A percentile compares a stretch with the other conserved stretches of the same genome.
phyloP scores from a whole-genome alignment of 2,888 invertebrate species.

The Neocrepidodera transversa region DNA sequence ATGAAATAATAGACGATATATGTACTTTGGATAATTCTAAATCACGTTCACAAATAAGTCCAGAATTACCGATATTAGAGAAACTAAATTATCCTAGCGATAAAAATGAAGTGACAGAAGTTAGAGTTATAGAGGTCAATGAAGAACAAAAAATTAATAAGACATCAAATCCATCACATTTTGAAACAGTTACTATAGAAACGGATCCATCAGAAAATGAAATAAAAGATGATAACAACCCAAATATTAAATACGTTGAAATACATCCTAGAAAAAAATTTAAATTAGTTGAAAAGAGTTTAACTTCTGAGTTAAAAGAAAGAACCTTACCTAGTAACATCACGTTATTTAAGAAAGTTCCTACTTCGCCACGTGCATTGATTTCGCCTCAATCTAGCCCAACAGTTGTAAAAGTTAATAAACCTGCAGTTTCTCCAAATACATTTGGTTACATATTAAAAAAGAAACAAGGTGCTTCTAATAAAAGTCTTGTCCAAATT shows the following conservation, averaged over 20 bases:
- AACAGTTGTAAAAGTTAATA: neutral
- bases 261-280: conserved; percentile 2
- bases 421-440: neutral
- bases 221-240: neutral
- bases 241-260: conserved; percentile 5
- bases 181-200: conserved; percentile 11
- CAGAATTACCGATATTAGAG: neutral
- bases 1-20: conserved; percentile 33
- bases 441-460: neutral
- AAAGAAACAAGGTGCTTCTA: neutral
- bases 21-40: conserved; percentile 10
- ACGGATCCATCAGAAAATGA: neutral
- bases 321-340: neutral
- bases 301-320: neutral
- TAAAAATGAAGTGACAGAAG: conserved; percentile 33
- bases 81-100: conserved; percentile 11
- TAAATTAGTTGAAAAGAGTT: neutral
- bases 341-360: neutral
- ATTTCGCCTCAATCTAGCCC: neutral
- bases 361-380: neutral
- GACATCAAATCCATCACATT: conserved; percentile 18
- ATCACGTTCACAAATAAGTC: conserved; percentile 2
- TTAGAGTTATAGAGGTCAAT: conserved; percentile 44
- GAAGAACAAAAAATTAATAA: conserved; percentile 15
- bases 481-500: neutral